Evolutionary conservation across 2,888 invertebrate genomes (phyloP), one percentile per base, ranked within the genome.

Genomic region (Camptogramma bilineatum): DNA sequence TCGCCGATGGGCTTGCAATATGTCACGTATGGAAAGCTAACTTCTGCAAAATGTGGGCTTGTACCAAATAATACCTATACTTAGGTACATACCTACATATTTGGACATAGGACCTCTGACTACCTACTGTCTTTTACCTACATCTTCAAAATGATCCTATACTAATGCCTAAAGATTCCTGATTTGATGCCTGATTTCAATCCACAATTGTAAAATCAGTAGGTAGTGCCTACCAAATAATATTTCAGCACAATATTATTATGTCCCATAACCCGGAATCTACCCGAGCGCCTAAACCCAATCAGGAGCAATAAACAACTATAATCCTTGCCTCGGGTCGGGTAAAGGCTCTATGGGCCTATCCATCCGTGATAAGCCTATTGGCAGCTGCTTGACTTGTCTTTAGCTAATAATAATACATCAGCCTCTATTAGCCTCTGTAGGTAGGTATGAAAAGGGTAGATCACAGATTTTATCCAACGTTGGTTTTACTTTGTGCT

Each of bases 231-330:
- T 34, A 2, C 34, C 34, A 13, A 34, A n/a, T n/a, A 34, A 34
- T 13, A 34, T 8, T 31, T 9, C 5, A 34, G 16, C 16, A 42
- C 13, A 39, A 2, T n/a, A 34, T 3, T 39, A 42, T 2, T 42
- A 42, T 17, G 17, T 44, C 44, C 17, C 17, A 8, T 42, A 39
- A 9, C 28, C 24, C 8, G 18, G 17, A 55, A 52, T 31, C 51
- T 46, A 46, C 17, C 28, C 34, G 21, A 31, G 17, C 44, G 44
- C n/a, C 42, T 31, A 44, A 31, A 4, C 53, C 50, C 58, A 52
- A 53, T 60, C 53, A 48, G 34, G 52, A 18, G 60, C 60, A 53
- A 53, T 58, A 58, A 58, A 54, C 63, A 63, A 50, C 17, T 19
- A 39, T 62, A 63, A 63, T 52, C 57, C 57, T 19, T 13, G 18